Evolutionary conservation across 2,888 invertebrate species (phyloP).

Genomic region (Mesorhabditis belari): DNA sequence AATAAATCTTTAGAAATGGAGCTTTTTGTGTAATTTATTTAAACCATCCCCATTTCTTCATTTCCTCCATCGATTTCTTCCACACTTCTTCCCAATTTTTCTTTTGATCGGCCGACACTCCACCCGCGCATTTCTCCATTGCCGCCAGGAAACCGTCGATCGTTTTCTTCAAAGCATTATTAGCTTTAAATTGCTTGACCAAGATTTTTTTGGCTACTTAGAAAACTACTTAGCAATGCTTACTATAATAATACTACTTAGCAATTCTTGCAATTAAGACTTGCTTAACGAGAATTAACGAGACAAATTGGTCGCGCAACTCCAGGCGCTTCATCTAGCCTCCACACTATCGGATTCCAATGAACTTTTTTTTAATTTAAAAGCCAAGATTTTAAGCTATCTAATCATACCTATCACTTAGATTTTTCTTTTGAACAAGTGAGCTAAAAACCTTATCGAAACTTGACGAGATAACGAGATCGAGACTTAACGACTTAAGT

Average conservation of each 20-base stretch:
- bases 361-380: no score
- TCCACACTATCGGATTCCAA: no score
- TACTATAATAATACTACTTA: not conserved
- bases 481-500: no score
- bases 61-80: conserved; percentile 32
- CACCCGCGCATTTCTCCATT: conserved; percentile 41
- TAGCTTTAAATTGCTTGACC: not conserved
- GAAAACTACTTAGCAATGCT: not conserved
- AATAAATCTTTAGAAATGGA: no score
- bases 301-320: no score
- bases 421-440: no score
- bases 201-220: not conserved
- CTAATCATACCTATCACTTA: no score
- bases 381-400: no score
- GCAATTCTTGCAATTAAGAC: not conserved
- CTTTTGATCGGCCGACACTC: conserved; percentile 38
- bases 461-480: no score
- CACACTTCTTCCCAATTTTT: conserved; percentile 39
- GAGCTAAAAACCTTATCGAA: no score
- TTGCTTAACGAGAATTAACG: no score
- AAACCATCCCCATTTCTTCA: conserved; percentile 43
- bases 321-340: not conserved
- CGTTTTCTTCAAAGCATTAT: conserved; percentile 8
- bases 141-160: conserved; percentile 37
- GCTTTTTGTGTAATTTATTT: no score